These are phyloP conservation scores for Piaya cayana DNA, from an alignment of 2,113 vertebrate genomes.

Conservation along the genomic window DNA sequence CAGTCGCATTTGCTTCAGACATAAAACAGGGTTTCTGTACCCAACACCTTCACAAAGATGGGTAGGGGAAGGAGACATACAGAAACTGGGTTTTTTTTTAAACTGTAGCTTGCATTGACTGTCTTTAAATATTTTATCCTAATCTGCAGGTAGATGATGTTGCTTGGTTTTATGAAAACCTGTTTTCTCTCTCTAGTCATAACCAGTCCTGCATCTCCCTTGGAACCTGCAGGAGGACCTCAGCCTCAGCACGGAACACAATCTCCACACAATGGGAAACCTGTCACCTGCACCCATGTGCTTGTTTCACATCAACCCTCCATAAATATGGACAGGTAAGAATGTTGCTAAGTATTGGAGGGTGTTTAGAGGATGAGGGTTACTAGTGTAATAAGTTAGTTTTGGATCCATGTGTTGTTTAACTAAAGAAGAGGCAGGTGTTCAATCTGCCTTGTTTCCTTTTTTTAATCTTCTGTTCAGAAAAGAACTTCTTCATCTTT, in stretches of 20 bases:
- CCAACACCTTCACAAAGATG: background rate
- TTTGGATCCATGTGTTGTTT: background rate
- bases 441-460: background rate
- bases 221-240: constrained; percentile 1
- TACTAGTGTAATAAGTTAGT: background rate
- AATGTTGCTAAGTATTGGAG: background rate
- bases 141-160: background rate
- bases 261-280: constrained; percentile 39
- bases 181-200: background rate
- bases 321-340: constrained; percentile 77
- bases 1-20: background rate
- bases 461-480: background rate
- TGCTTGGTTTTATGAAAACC: background rate
- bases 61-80: fast-evolving
- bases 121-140: background rate
- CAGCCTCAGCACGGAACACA: background rate
- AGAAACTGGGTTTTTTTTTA: background rate
- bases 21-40: background rate
- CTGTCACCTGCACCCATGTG: background rate
- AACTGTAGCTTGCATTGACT: background rate
- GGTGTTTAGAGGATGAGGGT: background rate
- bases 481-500: background rate
- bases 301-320: constrained; percentile 52
- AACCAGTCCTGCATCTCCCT: background rate
- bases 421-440: background rate